Percentiles rank a stretch among this genome's conserved stretches.
phyloP scores from a whole-genome alignment of 2,888 invertebrate genomes.

The Podotricha telesiphe region DNA sequence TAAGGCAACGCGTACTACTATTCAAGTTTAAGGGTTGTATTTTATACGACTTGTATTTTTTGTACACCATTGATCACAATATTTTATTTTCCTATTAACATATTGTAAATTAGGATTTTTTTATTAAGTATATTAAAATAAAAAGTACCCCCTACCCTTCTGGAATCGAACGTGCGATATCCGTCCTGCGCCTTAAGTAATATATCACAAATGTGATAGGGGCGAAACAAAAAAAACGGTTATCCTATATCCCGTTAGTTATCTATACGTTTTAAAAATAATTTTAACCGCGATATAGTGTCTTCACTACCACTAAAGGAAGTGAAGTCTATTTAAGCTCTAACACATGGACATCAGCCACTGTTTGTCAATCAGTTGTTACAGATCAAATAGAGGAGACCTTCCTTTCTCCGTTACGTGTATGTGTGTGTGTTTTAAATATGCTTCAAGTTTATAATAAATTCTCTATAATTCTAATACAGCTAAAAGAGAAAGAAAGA shows the following conservation, averaged over 20 bases:
- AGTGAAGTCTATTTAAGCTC: slow-evolving; percentile 22
- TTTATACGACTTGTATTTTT: too few species aligned
- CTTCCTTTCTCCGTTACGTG: slow-evolving; percentile 25
- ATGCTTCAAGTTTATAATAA: not conserved
- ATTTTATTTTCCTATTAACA: too few species aligned
- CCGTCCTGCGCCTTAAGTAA: not conserved
- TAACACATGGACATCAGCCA: not conserved
- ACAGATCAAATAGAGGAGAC: slow-evolving; percentile 21
- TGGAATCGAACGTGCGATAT: not conserved
- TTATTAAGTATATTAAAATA: too few species aligned
- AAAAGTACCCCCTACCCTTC: too few species aligned
- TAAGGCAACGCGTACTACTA: too few species aligned
- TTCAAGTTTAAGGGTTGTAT: too few species aligned
- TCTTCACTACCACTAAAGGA: slow-evolving; percentile 25
- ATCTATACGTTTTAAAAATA: slow-evolving; percentile 14
- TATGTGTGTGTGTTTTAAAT: slow-evolving; percentile 10
- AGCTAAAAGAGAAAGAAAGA: too few species aligned
- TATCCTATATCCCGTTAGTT: not conserved
- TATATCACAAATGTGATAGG: too few species aligned
- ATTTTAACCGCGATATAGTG: not conserved
- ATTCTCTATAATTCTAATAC: not conserved
- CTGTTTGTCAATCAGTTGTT: slow-evolving; percentile 21
- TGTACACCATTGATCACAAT: too few species aligned
- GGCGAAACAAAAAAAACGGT: not conserved
- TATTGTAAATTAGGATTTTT: too few species aligned